Base-by-base conservation (phyloP, 2,113 vertebrate genomes). In the Tauraco erythrolophus region DNA sequence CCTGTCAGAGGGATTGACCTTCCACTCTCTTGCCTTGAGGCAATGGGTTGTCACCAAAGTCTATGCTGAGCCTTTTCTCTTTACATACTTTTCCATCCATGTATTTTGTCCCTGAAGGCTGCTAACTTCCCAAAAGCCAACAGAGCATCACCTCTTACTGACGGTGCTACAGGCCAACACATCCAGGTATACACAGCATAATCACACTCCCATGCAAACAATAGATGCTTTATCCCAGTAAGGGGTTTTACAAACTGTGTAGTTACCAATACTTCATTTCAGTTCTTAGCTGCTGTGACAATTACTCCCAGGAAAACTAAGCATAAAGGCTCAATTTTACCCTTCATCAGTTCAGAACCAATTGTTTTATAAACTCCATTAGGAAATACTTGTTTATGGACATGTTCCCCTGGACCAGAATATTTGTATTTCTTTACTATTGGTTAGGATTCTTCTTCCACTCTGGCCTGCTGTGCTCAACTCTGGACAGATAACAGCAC, bases 291-390 rank as follows among this genome's bases (percentile, higher is more conserved):
- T 69, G 76, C 75, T 84, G 43, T 92, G 77, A 46, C 45, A 91
- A 87, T 48, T 75, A 62, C 46, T 92, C 69, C 70, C 89, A 85
- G 57, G 82, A 96, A 95, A 94, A 84, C 60, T 74, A 88, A 96
- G 64, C 19, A 78, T 35, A 60, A 64, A 94, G 68, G 61, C 33
- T 91, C 72, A 92, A 92, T 97, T 97, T 92, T 94, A 96, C 57
- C 62, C 92, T 95, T 94, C 95, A 86, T 24, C 72, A 92, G 70
- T 85, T 95, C 81, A 91, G 70, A 97, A 94, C 53, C 58, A 65
- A 95, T 88, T 61, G 45, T 90, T 95, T 85, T 70, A 96, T 65
- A 39, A 87, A 61, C 6, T 39, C 60, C 46, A 58, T 62, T 70
- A 78, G 46, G 64, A 96, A 84, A 60, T 87, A 70, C 3, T 81